phyloP scores from a whole-genome alignment of 1,140 invertebrate genomes.

The Conus betulinus region DNA sequence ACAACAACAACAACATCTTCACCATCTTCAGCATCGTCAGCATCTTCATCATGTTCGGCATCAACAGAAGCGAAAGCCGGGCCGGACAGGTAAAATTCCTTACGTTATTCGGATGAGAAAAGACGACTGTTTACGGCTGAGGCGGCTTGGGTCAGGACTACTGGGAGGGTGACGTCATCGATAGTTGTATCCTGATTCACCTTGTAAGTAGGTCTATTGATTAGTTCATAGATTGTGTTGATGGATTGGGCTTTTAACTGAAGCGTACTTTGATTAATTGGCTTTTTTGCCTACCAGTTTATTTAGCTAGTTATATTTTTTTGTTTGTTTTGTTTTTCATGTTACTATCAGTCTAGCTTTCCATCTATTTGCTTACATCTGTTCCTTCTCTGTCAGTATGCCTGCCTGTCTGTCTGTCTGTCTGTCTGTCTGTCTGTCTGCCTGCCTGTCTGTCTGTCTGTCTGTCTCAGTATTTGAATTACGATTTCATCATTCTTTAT shows the following conservation, averaged over 20 bases:
- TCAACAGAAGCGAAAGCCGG: not conserved
- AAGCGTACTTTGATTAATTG: no score
- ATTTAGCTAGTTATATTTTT: not conserved
- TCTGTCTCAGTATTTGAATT: not conserved
- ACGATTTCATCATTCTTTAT: not conserved
- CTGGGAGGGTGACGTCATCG: slow-evolving; percentile 46
- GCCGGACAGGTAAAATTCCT: not conserved
- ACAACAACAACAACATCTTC: not conserved
- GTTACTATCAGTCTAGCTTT: not conserved
- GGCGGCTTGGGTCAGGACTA: slow-evolving; percentile 58
- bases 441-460: not conserved
- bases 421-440: slow-evolving; percentile 23
- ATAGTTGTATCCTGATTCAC: slow-evolving; percentile 56
- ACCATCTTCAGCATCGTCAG: not conserved
- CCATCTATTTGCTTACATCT: not conserved
- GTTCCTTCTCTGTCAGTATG: slow-evolving; percentile 10
- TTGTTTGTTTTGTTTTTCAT: not conserved
- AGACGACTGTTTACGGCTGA: slow-evolving; percentile 45
- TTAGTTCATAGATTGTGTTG: no score
- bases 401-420: slow-evolving; percentile 23
- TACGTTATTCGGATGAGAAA: slow-evolving; percentile 22
- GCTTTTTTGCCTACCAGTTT: no score
- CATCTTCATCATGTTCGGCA: not conserved
- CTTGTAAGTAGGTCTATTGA: slow-evolving; percentile 22
- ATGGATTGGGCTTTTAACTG: no score